Conservation (phyloP, 2,888 invertebrate species). For the Germaria angustata region DNA sequence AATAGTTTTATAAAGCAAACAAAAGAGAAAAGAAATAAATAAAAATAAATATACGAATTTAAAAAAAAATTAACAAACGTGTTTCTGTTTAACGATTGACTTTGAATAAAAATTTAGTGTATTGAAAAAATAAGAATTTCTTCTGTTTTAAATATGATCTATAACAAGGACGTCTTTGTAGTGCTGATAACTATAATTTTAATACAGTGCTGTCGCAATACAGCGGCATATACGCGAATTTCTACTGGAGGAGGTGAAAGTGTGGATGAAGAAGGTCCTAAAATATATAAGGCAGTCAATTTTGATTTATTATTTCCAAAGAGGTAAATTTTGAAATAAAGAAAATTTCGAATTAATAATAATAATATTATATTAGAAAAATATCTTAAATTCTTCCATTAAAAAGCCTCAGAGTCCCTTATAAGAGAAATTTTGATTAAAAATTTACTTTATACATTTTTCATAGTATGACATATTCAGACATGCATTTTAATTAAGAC, state of each 20-base stretch:
- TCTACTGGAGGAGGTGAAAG: slow-evolving; percentile 68
- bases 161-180: neutral
- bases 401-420: no score
- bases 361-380: no score
- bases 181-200: slow-evolving; percentile 35
- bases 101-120: neutral
- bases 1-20: slow-evolving; percentile 41
- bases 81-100: slow-evolving; percentile 8
- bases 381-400: no score
- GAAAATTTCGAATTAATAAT: no score
- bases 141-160: slow-evolving; percentile 40
- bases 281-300: slow-evolving; percentile 77
- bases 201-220: neutral
- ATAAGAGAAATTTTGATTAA: no score
- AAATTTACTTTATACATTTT: no score
- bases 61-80: slow-evolving; percentile 23
- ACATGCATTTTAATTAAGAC: no score
- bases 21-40: slow-evolving; percentile 11
- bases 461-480: no score
- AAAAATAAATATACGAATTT: slow-evolving; percentile 6
- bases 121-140: neutral
- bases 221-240: slow-evolving; percentile 74
- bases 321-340: slow-evolving; percentile 70
- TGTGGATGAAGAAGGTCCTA: slow-evolving; percentile 71
- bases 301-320: slow-evolving; percentile 78